Evolutionary conservation across 2,113 vertebrate genomes (phyloP), one percentile per base, ranked within the genome.

Genomic region (Propithecus coquereli): DNA sequence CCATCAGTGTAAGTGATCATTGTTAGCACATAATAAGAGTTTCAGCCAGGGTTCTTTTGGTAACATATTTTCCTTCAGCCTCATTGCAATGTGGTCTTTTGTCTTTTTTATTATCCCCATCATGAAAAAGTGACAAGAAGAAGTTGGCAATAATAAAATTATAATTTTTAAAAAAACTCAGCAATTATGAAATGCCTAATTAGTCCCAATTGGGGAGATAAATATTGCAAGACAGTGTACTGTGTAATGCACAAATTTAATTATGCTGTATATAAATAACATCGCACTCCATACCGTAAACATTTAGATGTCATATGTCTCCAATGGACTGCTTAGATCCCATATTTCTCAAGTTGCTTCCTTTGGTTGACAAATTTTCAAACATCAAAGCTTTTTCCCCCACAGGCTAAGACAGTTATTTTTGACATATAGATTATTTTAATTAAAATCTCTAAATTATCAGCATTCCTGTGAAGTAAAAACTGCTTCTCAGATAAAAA

Each of bases 381-480:
- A 59, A 95, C 57, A 91, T 45, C 32, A 73, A 30, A 4, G 23
- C 47, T 32, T 93, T 66, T 85, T n/a, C 7, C 37, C 13, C 11
- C 47, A 50, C 76, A 63, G 34, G 47, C 66, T 76, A 52, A 92
- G 63, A 84, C 70, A n/a, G 18, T 95, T 82, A 92, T 71, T 93
- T 96, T 7, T 86, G 30, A 81, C 25, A 23, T 47, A 68, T 17
- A 80, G 34, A 77, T 94, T 37, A 61, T 80, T 84, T 89, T 65
- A 76, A 87, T 91, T 83, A 91, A 90, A 86, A 87, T 89, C 43
- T 94, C 30, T 91, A 86, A 91, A 83, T 77, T 74, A 54, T 47
- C 54, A 93, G 13, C 16, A 76, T 96, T 94, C 95, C 40, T 68
- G 4, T 89, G 61, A 94, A 85, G 20, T 94, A 82, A 68, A 90